Conservation (phyloP, 2,113 vertebrate genomes). For the Anhinga anhinga region DNA sequence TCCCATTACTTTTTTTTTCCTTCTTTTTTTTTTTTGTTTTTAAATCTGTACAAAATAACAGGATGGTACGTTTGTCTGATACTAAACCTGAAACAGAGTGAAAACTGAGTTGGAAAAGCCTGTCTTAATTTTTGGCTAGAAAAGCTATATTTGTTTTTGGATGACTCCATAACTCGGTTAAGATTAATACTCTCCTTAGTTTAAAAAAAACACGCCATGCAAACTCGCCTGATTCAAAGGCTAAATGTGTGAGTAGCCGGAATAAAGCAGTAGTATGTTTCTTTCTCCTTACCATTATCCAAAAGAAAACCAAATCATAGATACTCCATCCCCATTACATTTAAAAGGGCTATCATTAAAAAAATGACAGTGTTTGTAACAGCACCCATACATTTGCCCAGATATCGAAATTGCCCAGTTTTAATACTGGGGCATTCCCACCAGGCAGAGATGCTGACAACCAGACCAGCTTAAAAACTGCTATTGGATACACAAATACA, state of each 20-base stretch:
- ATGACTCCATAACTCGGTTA: background rate
- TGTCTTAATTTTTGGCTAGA: background rate
- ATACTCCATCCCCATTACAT: background rate
- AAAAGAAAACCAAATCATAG: background rate
- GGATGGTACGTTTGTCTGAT: background rate
- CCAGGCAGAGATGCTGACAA: background rate
- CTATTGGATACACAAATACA: background rate
- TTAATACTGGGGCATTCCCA: background rate
- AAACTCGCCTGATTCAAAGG: background rate
- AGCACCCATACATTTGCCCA: background rate
- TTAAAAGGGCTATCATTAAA: background rate
- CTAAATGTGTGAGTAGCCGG: background rate
- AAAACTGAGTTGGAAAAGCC: background rate
- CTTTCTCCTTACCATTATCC: background rate
- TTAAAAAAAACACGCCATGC: background rate
- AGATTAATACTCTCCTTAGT: background rate
- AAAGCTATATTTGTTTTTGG: background rate
- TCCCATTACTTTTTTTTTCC: background rate
- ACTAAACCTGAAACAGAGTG: background rate
- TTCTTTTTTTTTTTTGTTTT: background rate
- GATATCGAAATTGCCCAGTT: background rate
- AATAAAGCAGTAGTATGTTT: background rate
- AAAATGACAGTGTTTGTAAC: background rate
- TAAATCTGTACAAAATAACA: background rate
- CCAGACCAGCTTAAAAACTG: background rate